A percentile compares a stretch with the other conserved stretches of the same genome.
Conservation (phyloP, 2,888 invertebrate genomes). For the Drosophila rellima region DNA sequence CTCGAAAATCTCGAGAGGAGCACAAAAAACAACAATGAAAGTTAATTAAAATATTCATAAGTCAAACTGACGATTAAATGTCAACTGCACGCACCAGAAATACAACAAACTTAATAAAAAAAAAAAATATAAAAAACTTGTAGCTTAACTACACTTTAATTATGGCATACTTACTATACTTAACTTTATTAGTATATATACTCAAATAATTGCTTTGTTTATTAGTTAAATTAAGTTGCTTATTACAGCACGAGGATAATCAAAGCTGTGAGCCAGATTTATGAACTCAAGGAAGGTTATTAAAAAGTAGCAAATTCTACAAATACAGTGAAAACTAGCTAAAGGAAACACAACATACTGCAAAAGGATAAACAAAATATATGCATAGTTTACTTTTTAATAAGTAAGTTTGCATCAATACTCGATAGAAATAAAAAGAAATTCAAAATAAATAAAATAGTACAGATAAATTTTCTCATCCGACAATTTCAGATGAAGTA, state of each 20-base stretch:
- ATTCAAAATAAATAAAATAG: no score
- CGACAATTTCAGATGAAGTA: no score
- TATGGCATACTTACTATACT: neutral
- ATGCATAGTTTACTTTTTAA: no score
- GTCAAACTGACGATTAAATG: conserved; percentile 67
- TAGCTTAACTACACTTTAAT: conserved; percentile 18
- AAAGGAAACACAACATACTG: neutral
- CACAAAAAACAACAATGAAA: conserved; percentile 57
- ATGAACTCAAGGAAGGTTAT: neutral
- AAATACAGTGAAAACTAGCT: neutral
- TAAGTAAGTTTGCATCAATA: no score
- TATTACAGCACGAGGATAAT: neutral
- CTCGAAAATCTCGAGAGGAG: conserved; percentile 12
- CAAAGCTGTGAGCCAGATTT: neutral
- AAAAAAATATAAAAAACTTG: neutral
- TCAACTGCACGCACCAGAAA: conserved; percentile 47
- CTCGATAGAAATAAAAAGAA: no score
- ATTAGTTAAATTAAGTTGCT: conserved; percentile 7
- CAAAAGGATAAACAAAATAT: no score
- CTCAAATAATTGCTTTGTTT: conserved; percentile 1
- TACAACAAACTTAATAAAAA: neutral
- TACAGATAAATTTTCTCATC: no score
- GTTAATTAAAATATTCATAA: conserved; percentile 78
- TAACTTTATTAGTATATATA: neutral
- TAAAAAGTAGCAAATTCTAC: neutral